Base-by-base conservation (phyloP, 2,797 vertebrate genomes). In the Aythya fuligula region DNA sequence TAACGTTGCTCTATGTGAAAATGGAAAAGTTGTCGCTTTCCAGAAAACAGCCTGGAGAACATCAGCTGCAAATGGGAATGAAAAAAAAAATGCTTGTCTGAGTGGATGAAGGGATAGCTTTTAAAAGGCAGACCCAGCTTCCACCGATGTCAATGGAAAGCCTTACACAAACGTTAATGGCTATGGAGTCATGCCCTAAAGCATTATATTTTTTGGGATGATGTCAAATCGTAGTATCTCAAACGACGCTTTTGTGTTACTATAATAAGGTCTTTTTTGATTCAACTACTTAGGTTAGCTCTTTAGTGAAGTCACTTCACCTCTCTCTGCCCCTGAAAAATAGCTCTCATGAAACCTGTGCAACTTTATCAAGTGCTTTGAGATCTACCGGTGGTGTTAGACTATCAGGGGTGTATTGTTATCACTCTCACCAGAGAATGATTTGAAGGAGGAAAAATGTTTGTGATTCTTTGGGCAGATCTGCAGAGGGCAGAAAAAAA, bases 291-390 rank as follows among this genome's bases (percentile, higher is more conserved):
- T 95, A 87, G 71, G 74, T 90, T 85, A 93, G 88, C 69, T 95
- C 88, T 93, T 96, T 75, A 94, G 94, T 85, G 92, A 94, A 97
- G 95, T 90, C 90, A 93, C 62, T 95, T 96, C 94, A 94, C 94
- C 91, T 92, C 49, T 92, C 27, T 47, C 45, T 92, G 88, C 66
- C 90, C 94, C 86, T 75, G 88, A 54, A 74, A 90, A 94, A 89
- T 47, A 85, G 86, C 65, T 74, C 58, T 75, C 22, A 14, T 53
- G 91, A 83, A 95, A 97, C 81, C 90, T 85, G 96, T 72, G 84
- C 77, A 95, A 95, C 90, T 95, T 95, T 90, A 81, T 85, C 1
- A 8, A 93, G 93, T 43, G 80, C 88, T 95, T 92, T 77, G 88
- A 92, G 92, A 94, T 94, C 94, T 92, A 49, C 65, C 90, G 72